A percentile compares a stretch with the other conserved stretches of the same genome.
These are phyloP conservation scores for Morbakka virulenta DNA, from an alignment of 30 jellyfish, hydroid and myxozoan species.

Conservation along the genomic window DNA sequence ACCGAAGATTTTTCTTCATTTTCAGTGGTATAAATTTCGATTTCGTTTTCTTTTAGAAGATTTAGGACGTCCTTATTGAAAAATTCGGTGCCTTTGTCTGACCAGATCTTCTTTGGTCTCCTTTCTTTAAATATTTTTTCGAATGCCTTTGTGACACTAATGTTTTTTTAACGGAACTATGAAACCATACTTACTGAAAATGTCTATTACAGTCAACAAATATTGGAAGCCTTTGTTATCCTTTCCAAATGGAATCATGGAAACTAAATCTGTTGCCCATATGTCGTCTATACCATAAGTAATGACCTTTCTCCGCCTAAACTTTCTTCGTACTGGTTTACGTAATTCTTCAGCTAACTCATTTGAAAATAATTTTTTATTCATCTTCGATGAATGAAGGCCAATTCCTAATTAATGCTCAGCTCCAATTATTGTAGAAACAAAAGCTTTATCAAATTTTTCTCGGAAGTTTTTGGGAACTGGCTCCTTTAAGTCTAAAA, in stretches of 20 bases:
- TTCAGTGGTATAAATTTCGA: too few species aligned
- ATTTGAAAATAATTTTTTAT: not conserved
- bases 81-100: too few species aligned
- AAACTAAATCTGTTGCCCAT: conserved; percentile 16
- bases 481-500: not conserved
- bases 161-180: conserved; percentile 33
- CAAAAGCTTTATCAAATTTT: too few species aligned
- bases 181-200: conserved; percentile 42
- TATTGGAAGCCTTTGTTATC: not conserved
- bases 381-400: not conserved
- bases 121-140: too few species aligned
- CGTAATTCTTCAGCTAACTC: conserved; percentile 3
- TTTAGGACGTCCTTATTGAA: conserved; percentile 16
- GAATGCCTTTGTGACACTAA: too few species aligned
- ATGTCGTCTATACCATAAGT: not conserved
- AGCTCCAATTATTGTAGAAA: not conserved
- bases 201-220: conserved; percentile 28
- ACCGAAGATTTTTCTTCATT: conserved; percentile 28
- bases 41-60: not conserved
- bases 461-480: too few species aligned
- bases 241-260: not conserved
- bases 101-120: too few species aligned
- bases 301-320: not conserved
- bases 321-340: conserved; percentile 4
- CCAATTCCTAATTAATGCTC: not conserved